Evolutionary conservation across 1,140 invertebrate species (phyloP).

Genomic region (Eriocheir sinensis): DNA sequence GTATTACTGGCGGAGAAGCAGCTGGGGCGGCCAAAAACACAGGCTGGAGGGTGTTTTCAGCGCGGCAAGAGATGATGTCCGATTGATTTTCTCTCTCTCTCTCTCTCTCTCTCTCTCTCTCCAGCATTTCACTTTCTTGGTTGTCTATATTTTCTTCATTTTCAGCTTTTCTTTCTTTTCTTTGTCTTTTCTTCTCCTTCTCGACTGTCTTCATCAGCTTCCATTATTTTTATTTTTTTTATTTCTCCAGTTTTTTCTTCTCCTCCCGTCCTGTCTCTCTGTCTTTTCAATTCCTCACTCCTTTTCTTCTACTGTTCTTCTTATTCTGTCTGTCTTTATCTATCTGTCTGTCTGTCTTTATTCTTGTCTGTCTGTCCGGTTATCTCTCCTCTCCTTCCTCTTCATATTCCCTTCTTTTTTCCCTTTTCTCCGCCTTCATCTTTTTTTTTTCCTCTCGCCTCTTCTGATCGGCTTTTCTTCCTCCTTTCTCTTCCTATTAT

Average conservation of each 20-base stretch:
- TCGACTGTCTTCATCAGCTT: no score
- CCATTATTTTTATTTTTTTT: background rate
- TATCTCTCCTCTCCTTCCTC: background rate
- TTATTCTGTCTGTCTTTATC: background rate
- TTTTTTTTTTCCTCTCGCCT: background rate
- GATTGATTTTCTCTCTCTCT: slow-evolving; percentile 70
- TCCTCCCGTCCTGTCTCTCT: no score
- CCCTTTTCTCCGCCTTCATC: background rate
- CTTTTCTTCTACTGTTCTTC: background rate
- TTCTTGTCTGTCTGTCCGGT: background rate
- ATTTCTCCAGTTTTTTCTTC: background rate
- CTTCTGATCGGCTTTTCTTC: background rate
- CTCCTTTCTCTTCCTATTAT: no score
- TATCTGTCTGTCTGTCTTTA: background rate
- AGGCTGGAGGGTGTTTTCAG: slow-evolving; percentile 71
- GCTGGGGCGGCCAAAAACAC: slow-evolving; percentile 59
- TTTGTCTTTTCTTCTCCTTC: background rate
- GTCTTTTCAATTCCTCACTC: background rate
- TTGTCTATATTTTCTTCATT: background rate
- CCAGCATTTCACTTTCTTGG: background rate
- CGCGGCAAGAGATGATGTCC: slow-evolving; percentile 73
- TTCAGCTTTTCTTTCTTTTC: background rate
- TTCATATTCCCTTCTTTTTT: background rate
- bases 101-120: background rate
- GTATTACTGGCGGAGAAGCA: slow-evolving; percentile 66